Conservation (phyloP, 1,140 invertebrate species). For the Cyphomyrmex costatus region DNA sequence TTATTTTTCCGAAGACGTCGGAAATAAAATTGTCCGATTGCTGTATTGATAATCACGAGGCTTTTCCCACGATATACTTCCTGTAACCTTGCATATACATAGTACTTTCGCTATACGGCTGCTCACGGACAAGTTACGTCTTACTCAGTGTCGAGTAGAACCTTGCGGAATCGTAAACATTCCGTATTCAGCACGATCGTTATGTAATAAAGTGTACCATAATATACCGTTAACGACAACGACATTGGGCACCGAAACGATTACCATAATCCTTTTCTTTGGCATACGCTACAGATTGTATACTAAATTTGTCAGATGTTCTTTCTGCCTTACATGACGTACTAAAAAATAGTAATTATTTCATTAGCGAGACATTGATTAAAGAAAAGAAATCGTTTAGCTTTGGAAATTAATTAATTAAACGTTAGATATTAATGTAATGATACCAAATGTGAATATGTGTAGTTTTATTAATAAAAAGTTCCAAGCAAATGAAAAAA, state of each 20-base stretch:
- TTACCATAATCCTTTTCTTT: conserved; percentile 6
- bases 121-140: conserved; percentile 29
- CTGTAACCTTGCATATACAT: conserved; percentile 46
- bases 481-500: too few relatives aligned
- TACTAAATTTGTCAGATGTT: not conserved
- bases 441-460: too few relatives aligned
- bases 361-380: not conserved
- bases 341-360: not conserved
- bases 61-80: conserved; percentile 40
- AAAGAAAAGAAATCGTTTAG: not conserved
- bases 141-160: conserved; percentile 29
- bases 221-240: conserved; percentile 28
- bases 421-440: too few relatives aligned
- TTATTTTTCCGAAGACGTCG: not conserved
- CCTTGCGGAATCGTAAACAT: conserved; percentile 52
- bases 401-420: not conserved
- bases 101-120: conserved; percentile 27
- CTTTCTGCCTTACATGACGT: not conserved
- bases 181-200: not conserved
- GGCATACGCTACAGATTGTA: not conserved
- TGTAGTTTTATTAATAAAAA: too few relatives aligned
- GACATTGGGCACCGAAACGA: conserved; percentile 35
- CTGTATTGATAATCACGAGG: conserved; percentile 21
- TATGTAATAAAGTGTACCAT: conserved; percentile 39
- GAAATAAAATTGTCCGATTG: not conserved